Base-by-base conservation (phyloP, 2,888 invertebrate genomes). In the Cantharis rufa region DNA sequence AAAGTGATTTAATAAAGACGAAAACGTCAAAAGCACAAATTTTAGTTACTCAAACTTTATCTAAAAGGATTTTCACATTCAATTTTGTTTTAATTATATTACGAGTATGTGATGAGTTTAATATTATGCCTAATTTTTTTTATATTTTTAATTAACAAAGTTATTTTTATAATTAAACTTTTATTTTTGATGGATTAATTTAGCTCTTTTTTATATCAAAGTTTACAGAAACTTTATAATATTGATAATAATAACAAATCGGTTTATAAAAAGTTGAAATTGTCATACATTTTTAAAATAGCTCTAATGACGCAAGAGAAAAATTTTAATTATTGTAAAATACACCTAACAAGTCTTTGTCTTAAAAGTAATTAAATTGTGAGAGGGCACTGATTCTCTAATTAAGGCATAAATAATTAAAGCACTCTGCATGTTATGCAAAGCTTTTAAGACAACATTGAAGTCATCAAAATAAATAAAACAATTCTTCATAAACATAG, bases 1-100 rank as follows among this genome's bases (percentile, higher is more conserved):
- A 74, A 76, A 78, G 75, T 77, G 78, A 72, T 75, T 78, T 74
- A 74, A 66, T 66, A 66, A 18, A 66, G 21, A 21, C 70, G 66
- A 75, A 75, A 72, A 75, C 75, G 75, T 66, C 64, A 66, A 24
- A 66, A 66, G n/a, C 64, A 21, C 63, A 18, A 66, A 21, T 18
- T 21, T 66, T 66, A 21, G 64, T 21, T 66, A 21, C 24, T 66
- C 21, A 21, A 21, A 66, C 16, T 18, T n/a, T 13, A 21, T 13
- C 13, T 66, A 21, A 21, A 21, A 18, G 64, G 18, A 11, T 66
- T 18, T 64, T 7, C 18, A 13, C 7, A 24, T 66, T 66, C n/a
- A 66, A 5, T 9, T 48, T 48, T 48, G 7, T 48, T 7, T 48
- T 48, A n/a, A 48, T 48, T 48, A 13, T 32, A 32, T 32, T 32